phyloP scores from a whole-genome alignment of 2,888 invertebrate genomes.

The Exocentrus adspersus region DNA sequence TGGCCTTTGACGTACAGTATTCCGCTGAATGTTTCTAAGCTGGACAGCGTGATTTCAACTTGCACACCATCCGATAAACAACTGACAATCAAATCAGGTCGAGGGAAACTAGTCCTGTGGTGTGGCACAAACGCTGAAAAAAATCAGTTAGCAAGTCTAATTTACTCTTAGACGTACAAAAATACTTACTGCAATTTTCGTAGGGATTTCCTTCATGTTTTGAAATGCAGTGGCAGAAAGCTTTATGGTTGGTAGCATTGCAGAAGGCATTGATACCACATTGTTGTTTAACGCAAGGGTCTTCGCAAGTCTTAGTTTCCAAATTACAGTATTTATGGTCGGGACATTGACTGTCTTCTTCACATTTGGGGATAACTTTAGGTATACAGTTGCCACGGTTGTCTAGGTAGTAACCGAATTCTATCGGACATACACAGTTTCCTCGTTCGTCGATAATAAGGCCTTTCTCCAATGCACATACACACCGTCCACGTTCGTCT shows the following conservation, averaged over 20 bases:
- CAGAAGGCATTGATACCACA: slow-evolving; percentile 84
- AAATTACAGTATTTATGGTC: slow-evolving; percentile 79
- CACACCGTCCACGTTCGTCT: slow-evolving; percentile 81
- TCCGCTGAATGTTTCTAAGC: slow-evolving; percentile 82
- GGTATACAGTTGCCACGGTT: slow-evolving; percentile 70
- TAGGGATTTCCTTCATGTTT: slow-evolving; percentile 83
- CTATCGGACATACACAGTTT: slow-evolving; percentile 78
- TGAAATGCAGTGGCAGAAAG: slow-evolving; percentile 79
- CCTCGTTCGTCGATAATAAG: slow-evolving; percentile 80
- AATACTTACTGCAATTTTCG: slow-evolving; percentile 73
- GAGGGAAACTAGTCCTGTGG: slow-evolving; percentile 81
- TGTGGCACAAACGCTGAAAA: slow-evolving; percentile 19
- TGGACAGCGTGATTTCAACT: slow-evolving; percentile 79
- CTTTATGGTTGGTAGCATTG: slow-evolving; percentile 79
- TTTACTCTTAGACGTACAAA: not conserved
- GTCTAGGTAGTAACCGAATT: slow-evolving; percentile 74
- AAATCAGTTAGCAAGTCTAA: slow-evolving; percentile 2
- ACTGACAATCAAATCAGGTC: slow-evolving; percentile 86
- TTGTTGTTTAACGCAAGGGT: slow-evolving; percentile 79
- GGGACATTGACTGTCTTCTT: slow-evolving; percentile 78
- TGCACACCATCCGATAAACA: slow-evolving; percentile 93
- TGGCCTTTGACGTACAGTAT: slow-evolving; percentile 94
- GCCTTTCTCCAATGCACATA: slow-evolving; percentile 83
- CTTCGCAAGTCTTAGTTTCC: slow-evolving; percentile 76
- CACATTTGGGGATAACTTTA: slow-evolving; percentile 70